phyloP scores from a whole-genome alignment of 2,888 invertebrate species.

The Syrphus vitripennis region DNA sequence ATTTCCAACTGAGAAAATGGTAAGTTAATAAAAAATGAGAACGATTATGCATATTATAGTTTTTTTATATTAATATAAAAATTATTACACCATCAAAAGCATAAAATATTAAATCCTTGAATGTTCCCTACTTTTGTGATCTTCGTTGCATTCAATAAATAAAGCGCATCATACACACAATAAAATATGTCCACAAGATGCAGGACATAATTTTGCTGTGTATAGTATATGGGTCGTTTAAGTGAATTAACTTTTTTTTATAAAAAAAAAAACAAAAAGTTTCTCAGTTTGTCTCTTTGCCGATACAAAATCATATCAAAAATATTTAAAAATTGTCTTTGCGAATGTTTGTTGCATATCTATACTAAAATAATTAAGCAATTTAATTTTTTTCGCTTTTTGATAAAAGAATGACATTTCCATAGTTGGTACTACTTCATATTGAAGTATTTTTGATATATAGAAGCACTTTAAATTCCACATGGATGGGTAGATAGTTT shows the following conservation, averaged over 20 bases:
- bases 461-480: background rate
- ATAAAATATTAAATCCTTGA: background rate
- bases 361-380: too few species aligned
- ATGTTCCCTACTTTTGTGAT: background rate
- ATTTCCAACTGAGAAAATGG: slow-evolving; percentile 4
- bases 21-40: background rate
- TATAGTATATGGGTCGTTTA: background rate
- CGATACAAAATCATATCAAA: too few species aligned
- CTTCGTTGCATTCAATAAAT: background rate
- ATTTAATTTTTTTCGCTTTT: too few species aligned
- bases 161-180: background rate
- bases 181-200: background rate
- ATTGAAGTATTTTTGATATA: too few species aligned
- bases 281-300: background rate
- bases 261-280: background rate
- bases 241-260: background rate
- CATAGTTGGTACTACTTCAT: background rate
- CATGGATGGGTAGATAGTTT: background rate
- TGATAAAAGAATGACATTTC: background rate
- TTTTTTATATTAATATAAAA: background rate
- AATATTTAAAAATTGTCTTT: background rate
- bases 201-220: too few species aligned
- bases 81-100: background rate
- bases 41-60: background rate
- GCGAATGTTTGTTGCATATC: background rate